phyloP scores from a whole-genome alignment of 2,113 vertebrate genomes.

The Rhinogobius similis region DNA sequence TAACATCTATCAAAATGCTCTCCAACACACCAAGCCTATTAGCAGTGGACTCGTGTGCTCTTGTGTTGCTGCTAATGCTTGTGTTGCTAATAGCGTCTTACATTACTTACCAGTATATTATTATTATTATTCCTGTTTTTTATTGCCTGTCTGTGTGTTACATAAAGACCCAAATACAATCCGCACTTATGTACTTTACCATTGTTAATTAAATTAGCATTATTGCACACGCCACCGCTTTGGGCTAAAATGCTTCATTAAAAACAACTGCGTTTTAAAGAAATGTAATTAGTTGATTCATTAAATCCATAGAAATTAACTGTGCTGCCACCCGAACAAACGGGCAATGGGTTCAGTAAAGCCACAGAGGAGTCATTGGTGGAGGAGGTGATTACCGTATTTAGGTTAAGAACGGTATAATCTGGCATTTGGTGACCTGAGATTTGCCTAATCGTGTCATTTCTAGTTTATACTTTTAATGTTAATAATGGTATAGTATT shows the following conservation, averaged over 20 bases:
- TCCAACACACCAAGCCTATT: constrained; percentile 62
- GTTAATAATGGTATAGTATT: neutral
- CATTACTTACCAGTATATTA: constrained; percentile 30
- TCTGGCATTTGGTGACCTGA: neutral
- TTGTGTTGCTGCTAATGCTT: constrained; percentile 58
- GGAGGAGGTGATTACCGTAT: neutral
- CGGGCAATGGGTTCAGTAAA: neutral
- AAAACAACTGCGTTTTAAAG: constrained; percentile 17
- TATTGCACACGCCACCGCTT: constrained; percentile 30
- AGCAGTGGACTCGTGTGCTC: constrained; percentile 58
- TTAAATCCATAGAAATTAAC: constrained; percentile 23
- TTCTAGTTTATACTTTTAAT: neutral
- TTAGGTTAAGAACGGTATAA: neutral
- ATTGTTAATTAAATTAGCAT: constrained; percentile 43
- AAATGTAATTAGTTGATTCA: constrained; percentile 50
- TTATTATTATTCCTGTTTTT: constrained; percentile 15
- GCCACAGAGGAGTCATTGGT: neutral
- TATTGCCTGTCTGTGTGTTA: constrained; percentile 12
- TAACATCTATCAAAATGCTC: constrained; percentile 79
- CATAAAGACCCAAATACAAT: constrained; percentile 11
- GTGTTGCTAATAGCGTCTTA: constrained; percentile 47
- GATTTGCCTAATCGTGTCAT: neutral
- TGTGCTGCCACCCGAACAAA: neutral
- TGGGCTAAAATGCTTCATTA: constrained; percentile 29
- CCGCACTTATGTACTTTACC: constrained; percentile 9